Percentiles rank a stretch among this genome's conserved stretches.
Conservation (phyloP, 2,797 vertebrate genomes). For the Clarias platycephalus region DNA sequence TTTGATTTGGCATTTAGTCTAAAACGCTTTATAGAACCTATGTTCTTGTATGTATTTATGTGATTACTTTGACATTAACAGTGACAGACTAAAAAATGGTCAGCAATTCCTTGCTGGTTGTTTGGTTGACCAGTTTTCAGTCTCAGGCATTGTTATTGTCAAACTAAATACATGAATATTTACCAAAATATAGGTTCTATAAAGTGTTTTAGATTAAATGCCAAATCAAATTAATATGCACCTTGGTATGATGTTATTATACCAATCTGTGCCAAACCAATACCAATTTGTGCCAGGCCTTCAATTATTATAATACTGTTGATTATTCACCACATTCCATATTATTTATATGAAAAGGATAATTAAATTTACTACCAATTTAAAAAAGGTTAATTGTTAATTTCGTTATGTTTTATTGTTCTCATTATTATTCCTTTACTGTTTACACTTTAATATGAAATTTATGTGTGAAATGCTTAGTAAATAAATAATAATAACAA, state of each 20-base stretch:
- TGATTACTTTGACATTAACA: background rate
- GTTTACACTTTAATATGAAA: background rate
- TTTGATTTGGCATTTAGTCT: background rate
- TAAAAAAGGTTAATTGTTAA: background rate
- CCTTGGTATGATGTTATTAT: background rate
- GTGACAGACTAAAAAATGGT: background rate
- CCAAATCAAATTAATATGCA: background rate
- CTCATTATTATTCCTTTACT: background rate
- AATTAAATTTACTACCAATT: background rate
- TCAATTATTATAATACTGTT: background rate
- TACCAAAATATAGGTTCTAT: background rate
- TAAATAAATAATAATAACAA: background rate
- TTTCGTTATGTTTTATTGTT: background rate
- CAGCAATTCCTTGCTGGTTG: background rate
- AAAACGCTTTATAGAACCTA: background rate
- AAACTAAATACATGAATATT: background rate
- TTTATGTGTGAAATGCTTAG: background rate
- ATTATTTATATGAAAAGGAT: background rate
- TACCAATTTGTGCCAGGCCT: too few relatives aligned
- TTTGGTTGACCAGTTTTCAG: background rate
- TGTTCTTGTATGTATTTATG: background rate
- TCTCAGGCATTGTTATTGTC: background rate
- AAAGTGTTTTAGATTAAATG: background rate
- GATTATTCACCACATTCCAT: background rate
- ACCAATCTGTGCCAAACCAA: background rate